Base-by-base conservation (phyloP, 2,888 invertebrate species). In the Mayetiola destructor region DNA sequence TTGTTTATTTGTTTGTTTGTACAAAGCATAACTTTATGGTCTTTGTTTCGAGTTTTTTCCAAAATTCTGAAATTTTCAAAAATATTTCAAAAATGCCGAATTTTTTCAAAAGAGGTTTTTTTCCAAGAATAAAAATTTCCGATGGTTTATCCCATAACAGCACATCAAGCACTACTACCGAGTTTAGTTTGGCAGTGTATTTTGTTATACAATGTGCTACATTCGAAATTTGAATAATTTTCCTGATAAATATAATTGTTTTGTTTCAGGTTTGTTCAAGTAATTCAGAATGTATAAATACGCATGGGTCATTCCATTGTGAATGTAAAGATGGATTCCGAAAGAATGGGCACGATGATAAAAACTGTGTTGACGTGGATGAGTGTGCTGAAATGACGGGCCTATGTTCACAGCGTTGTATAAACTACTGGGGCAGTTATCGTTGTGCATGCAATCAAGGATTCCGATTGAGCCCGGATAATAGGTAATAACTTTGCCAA, bases 351-450 rank as follows among this genome's bases (percentile, higher is more conserved):
- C 61, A 60, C 9, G 64, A 63, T 27, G 66, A 67, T 16, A 62
- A 64, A 2, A 66, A 65, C 10, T 73, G 72, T 56, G 61, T 67
- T 77, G 88, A 88, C 71, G 77, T 87, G 55, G 82, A 88, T 66
- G 88, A 88, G 70, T 88, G 88, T 64, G 65, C 68, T 27, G 70
- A 74, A 23, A 67, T 70, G 20, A 63, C 66, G 1, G 70, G 74
- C 1, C 64, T 83, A 1, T 97, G 96, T 65, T 85, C 91, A 64
- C 96, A 96, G 61, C 79, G 79, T 32, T 97, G 96, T 68, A 79
- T 87, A 59, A 97, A 97, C 69, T 80, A 84, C 1, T 91, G 89
- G 82, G 96, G 96, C 0, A 81, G 88, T 0, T 94, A 87, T 71
- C 80, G 85, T 56, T 97, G 97, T 68, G 78, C 84, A 8, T 97